Conservation (phyloP, 1,140 invertebrate genomes). For the Papilio polytes region DNA sequence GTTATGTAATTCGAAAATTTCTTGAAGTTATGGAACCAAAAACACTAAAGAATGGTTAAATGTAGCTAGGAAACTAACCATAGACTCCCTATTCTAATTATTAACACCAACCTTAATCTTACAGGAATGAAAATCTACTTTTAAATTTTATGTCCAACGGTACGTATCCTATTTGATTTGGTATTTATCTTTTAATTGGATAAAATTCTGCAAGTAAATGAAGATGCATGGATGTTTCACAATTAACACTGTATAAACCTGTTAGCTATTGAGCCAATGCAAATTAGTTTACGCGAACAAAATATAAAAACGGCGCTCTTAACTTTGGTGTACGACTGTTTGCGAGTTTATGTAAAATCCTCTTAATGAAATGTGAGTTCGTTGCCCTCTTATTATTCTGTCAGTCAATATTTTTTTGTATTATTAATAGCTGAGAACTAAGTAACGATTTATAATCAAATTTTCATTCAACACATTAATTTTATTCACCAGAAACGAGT, state of each 20-base stretch:
- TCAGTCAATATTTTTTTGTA: slow-evolving; percentile 23
- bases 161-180: neutral
- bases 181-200: neutral
- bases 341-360: slow-evolving; percentile 36
- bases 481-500: neutral
- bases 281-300: slow-evolving; percentile 32
- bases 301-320: slow-evolving; percentile 36
- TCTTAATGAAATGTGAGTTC: slow-evolving; percentile 37
- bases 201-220: neutral
- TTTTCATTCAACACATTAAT: neutral
- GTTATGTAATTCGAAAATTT: too few species aligned
- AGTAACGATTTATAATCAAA: slow-evolving; percentile 15
- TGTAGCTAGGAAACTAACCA: too few species aligned
- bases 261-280: slow-evolving; percentile 40
- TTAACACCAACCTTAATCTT: too few species aligned
- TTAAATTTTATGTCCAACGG: too few species aligned
- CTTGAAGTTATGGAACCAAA: too few species aligned
- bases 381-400: slow-evolving; percentile 38
- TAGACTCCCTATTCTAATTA: too few species aligned
- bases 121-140: too few species aligned
- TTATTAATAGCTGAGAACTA: neutral
- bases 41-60: too few species aligned
- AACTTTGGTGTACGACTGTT: slow-evolving; percentile 6
- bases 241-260: slow-evolving; percentile 43
- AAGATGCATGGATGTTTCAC: neutral